Percentiles rank a stretch among this genome's conserved stretches.
Evolutionary conservation across 2,797 vertebrate genomes (phyloP).

Genomic region (Anableps anableps): DNA sequence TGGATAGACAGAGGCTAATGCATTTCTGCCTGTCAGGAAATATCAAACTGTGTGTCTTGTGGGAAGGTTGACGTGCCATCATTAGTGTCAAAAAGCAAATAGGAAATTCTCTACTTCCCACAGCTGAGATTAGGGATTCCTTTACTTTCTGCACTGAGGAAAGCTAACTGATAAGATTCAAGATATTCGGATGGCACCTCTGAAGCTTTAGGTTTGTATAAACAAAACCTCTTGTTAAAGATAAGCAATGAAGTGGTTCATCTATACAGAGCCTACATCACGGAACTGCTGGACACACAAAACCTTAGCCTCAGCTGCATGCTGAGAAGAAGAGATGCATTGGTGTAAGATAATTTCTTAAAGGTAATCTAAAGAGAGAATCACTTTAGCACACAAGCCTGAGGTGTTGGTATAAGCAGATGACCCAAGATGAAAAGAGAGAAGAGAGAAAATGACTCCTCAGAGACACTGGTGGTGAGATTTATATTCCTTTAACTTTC

Average conservation of each 20-base stretch:
- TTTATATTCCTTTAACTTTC: neutral
- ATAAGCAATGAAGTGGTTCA: conserved; percentile 13
- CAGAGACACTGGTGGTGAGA: neutral
- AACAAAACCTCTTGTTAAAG: conserved; percentile 3
- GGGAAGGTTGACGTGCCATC: conserved; percentile 31
- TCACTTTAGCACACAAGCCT: neutral
- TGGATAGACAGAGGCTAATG: conserved; percentile 56
- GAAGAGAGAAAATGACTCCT: neutral
- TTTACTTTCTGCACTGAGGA: conserved; percentile 20
- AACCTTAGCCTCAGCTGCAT: neutral
- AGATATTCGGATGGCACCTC: conserved; percentile 17
- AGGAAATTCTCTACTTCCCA: conserved; percentile 16
- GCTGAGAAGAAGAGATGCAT: neutral
- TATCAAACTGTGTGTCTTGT: conserved; percentile 40
- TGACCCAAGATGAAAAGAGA: neutral
- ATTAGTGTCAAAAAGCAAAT: conserved; percentile 34
- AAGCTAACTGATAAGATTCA: conserved; percentile 27
- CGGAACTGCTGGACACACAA: neutral
- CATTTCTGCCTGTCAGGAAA: conserved; percentile 51
- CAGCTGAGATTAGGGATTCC: conserved; percentile 47
- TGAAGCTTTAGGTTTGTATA: conserved; percentile 20
- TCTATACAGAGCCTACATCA: neutral
- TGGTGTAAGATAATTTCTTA: neutral
- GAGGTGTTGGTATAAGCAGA: neutral
- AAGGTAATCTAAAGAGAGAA: neutral